Base-by-base conservation (phyloP, 2,113 vertebrate species). In the Crotalus tigris region DNA sequence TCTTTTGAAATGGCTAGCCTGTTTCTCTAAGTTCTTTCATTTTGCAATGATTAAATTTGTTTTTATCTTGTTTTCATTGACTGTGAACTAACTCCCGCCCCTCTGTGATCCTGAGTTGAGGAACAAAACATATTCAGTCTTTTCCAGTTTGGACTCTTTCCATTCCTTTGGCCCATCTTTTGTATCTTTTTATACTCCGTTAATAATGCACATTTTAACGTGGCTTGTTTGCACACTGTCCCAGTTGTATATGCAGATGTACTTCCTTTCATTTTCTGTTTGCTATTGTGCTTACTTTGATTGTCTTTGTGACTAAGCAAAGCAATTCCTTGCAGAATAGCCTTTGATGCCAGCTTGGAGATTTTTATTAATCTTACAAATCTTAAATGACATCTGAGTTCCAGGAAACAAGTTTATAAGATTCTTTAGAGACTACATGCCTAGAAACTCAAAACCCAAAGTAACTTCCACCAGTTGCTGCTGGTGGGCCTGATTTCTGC, bases 351-450 rank as follows among this genome's bases (percentile, higher is more conserved):
- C 15, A 95, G 49, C 85, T 93, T 90, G 89, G 29, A 92, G 91
- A 54, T 94, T 94, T 95, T 53, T 89, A 87, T 87, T 95, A 61
- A 75, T 93, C 85, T 93, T 89, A 61, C 55, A 93, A 94, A 92
- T 21, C 24, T 91, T 69, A 86, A 11, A 61, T 2, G 90, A 39
- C 0, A 0, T 1, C 3, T 57, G 21, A 91, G 64, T 91, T 95
- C 95, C 88, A 93, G 29, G 91, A 91, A 87, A n/a, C 53, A 94
- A 91, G 49, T 54, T 49, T 55, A 90, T 58, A 6, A 11, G 13
- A 61, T 55, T 91, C 90, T 94, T 92, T 53, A 54, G 92, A 95
- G 57, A 26, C 7, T 85, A 11, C 39, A 61, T 15, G 1, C n/a
- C 11, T 23, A 92, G 88, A 53, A 92, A 64, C 5, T 91, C 91